A percentile compares a stretch with the other conserved stretches of the same genome.
phyloP scores from a whole-genome alignment of 2,797 vertebrate genomes.

The Rhinella marina region DNA sequence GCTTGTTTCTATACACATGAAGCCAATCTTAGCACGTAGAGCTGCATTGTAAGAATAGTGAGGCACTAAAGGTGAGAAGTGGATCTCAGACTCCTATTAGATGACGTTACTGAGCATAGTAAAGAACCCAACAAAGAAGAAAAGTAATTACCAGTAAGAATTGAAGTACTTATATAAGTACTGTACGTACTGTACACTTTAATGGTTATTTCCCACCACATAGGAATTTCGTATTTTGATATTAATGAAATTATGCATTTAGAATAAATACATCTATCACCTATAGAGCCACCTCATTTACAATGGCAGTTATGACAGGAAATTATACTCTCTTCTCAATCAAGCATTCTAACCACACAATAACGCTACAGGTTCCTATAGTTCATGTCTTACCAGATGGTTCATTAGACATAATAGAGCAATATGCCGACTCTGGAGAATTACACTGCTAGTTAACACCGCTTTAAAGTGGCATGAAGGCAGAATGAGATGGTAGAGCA shows the following conservation, averaged over 20 bases:
- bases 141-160: not conserved
- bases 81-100: no score
- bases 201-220: not conserved
- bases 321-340: not conserved
- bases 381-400: conserved; percentile 51
- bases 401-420: conserved; percentile 47
- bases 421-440: conserved; percentile 51
- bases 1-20: no score
- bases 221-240: not conserved
- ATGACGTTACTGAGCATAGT: not conserved
- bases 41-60: no score
- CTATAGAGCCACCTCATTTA: not conserved
- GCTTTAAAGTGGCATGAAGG: conserved; percentile 40
- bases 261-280: not conserved
- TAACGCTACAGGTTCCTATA: conserved; percentile 35
- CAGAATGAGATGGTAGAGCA: conserved; percentile 5
- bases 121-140: not conserved
- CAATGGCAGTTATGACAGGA: conserved; percentile 5
- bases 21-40: no score
- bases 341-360: not conserved
- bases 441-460: conserved; percentile 52
- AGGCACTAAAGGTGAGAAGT: no score
- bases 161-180: not conserved
- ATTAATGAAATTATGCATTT: not conserved
- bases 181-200: not conserved